Base-by-base conservation (phyloP, 2,888 invertebrate genomes). In the Platycheirus albimanus region DNA sequence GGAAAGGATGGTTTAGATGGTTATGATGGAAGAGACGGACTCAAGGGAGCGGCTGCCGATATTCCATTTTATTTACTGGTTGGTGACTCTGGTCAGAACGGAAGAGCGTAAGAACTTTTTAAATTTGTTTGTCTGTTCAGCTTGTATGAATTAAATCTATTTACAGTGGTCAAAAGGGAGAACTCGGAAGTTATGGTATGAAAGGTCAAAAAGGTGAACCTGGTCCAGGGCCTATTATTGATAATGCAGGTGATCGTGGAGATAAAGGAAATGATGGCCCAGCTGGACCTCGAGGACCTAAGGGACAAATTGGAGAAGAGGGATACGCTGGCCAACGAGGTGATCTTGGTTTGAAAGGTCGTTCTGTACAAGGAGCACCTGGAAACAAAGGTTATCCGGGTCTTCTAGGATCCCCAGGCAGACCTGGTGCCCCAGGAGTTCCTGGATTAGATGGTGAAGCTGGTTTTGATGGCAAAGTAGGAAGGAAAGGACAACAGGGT, bases 361-460 rank as follows among this genome's bases (percentile, higher is more conserved):
- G 87, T 7, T 88, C 92, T 72, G 45, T 88, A 2, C 67, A 78
- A 10, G 95, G 95, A 19, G 89, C 91, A 0, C 86, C 89, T 28
- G 96, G 96, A 13, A 88, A 91, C 8, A 95, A 94, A 89, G 96
- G 96, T 3, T 92, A 92, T 84, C 90, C 92, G 0, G 96, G 96
- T 33, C 89, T 93, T 52, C 92, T 91, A 20, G 96, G 96, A 43
- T 92, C 93, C 75, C 88, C 90, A 41, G 95, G 96, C 13, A 93
- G 92, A 0, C 91, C 89, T 38, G 96, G 96, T 54, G 88, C 89
- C 3, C 90, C 92, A 4, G 96, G 96, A 33, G 87, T 87, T 8
- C 89, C 91, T 72, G 94, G 94, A 85, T 38, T 85, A 36, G 78
- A 87, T 85, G 86, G 94, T 91, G 52, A 89, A 87, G 49, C 89